Evolutionary conservation across 2,797 vertebrate genomes (phyloP), one percentile per base, ranked within the genome.

Genomic region (Halcyon chelicuti): DNA sequence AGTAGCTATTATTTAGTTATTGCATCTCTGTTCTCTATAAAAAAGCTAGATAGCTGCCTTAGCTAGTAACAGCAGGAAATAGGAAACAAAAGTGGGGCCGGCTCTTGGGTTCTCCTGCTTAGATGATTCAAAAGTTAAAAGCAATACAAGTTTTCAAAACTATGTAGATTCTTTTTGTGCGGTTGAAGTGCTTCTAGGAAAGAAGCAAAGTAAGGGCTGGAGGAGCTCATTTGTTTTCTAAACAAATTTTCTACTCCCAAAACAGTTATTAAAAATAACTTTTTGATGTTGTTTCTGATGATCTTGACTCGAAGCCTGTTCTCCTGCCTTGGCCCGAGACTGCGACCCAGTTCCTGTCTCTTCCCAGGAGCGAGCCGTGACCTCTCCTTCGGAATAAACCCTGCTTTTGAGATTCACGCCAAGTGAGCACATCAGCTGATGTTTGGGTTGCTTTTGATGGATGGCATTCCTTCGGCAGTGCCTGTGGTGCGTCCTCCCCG

Each of bases 401-500:
- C n/a, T 82, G 31, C 78, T 65, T 51, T 72, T 52, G 33, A 81
- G 66, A 44, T 37, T 28, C n/a, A 20, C 20, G n/a, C 44, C 26
- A 29, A 79, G 55, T 13, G 37, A 51, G 9, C 5, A 5, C 3
- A 28, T 28, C 65, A 49, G 51, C 46, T 75, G 14, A 18, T 75
- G 39, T 39, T 40, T 33, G 51, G 40, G 47, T 5, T 46, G 35
- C 19, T 66, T 37, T 47, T 84, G 33, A 29, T 39, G 5, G 3
- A 0, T 7, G 5, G 39, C 33, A 8, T 12, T 42, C 44, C 44
- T 47, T 9, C 33, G 21, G 35, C 29, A 46, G 22, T 54, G 51
- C 40, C 31, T 0, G 0, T 63, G 66, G 25, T 39, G 33, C 51
- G 33, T 74, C 46, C 20, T 72, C 28, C 15, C 49, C 0, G 0